Evolutionary conservation across 2,113 vertebrate genomes (phyloP).

Genomic region (Xerus inauris): DNA sequence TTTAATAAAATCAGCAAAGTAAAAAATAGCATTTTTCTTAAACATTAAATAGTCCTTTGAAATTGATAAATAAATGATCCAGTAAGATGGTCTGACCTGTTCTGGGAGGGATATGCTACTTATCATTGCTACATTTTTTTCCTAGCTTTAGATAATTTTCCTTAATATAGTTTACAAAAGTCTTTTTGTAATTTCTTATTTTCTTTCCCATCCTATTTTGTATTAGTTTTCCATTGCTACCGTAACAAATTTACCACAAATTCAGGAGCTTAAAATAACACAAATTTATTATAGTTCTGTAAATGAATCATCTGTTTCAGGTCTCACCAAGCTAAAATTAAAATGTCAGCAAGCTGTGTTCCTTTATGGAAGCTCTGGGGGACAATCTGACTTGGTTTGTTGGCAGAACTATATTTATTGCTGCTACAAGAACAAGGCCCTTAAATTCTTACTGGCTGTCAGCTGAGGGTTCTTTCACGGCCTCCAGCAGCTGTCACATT

Average conservation of each 20-base stretch:
- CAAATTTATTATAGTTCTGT: neutral
- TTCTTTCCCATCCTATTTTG: neutral
- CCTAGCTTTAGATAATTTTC: neutral
- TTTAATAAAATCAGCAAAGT: slow-evolving; percentile 27
- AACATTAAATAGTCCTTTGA: slow-evolving; percentile 44
- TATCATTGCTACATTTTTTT: neutral
- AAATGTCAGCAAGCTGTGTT: neutral
- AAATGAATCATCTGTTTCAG: neutral
- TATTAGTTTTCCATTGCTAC: neutral
- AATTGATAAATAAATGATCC: neutral
- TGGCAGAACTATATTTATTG: neutral
- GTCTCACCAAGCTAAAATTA: neutral
- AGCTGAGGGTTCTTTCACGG: neutral
- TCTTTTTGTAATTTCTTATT: neutral
- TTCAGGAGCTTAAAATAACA: neutral
- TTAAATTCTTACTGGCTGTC: neutral
- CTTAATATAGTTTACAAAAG: neutral
- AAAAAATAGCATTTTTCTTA: neutral
- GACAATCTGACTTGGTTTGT: neutral
- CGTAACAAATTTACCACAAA: neutral
- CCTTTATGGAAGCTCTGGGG: neutral
- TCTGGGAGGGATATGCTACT: neutral
- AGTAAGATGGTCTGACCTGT: neutral
- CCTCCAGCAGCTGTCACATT: neutral
- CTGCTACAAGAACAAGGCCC: neutral